Percentiles rank a stretch among this genome's conserved stretches.
Conservation (phyloP, 1,140 invertebrate genomes). For the Procambarus clarkii region DNA sequence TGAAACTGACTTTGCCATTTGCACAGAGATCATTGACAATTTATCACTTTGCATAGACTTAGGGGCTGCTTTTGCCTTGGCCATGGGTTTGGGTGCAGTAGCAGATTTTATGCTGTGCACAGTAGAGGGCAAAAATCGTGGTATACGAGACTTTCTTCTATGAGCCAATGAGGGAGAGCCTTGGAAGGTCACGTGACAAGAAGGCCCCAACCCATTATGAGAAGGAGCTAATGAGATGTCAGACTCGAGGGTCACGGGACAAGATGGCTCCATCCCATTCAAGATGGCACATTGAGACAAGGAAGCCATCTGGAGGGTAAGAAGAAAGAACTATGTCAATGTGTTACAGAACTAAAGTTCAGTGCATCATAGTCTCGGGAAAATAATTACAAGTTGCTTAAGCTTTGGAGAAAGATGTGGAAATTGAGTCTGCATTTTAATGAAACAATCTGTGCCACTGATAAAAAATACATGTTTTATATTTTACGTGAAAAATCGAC, state of each 20-base stretch:
- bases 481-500: neutral
- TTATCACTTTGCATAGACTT: conserved; percentile 10
- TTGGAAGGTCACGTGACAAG: conserved; percentile 43
- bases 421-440: neutral
- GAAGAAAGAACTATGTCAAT: conserved; percentile 57
- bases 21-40: conserved; percentile 11
- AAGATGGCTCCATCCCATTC: conserved; percentile 60
- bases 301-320: conserved; percentile 62
- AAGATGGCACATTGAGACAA: conserved; percentile 58
- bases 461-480: neutral
- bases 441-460: too few relatives aligned
- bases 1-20: conserved; percentile 12
- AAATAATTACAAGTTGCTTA: neutral
- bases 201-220: conserved; percentile 18
- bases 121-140: conserved; percentile 49
- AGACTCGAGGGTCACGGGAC: conserved; percentile 51
- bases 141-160: conserved; percentile 60
- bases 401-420: neutral
- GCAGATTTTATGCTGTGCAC: conserved; percentile 33
- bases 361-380: conserved; percentile 9
- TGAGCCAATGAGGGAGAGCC: conserved; percentile 56
- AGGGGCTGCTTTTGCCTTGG: conserved; percentile 22
- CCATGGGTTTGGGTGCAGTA: neutral
- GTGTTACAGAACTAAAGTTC: neutral
- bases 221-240: conserved; percentile 50